Percentiles rank a stretch among this genome's conserved stretches.
phyloP scores from a whole-genome alignment of 1,140 invertebrate genomes.

The Drosophila teissieri region DNA sequence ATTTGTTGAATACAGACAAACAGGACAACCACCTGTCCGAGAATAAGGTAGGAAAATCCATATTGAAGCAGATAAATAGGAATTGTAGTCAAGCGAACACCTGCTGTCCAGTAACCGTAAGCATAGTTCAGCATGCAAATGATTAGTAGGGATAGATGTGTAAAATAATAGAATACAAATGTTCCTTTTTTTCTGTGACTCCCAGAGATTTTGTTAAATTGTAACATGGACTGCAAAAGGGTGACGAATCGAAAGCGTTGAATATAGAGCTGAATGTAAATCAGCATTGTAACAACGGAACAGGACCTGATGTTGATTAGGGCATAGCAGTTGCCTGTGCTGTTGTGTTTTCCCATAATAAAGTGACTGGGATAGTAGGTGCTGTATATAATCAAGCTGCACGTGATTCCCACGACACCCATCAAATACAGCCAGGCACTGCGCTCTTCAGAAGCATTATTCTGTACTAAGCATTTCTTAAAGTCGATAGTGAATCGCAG shows the following conservation, averaged over 20 bases:
- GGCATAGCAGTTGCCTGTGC: constrained; percentile 26
- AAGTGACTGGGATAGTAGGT: constrained; percentile 9
- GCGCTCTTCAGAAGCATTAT: not conserved
- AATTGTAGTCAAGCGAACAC: not conserved
- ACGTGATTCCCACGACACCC: not conserved
- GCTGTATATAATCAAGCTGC: constrained; percentile 5
- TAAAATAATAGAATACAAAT: not conserved
- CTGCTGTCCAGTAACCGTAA: constrained; percentile 21
- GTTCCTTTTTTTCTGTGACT: too few relatives aligned
- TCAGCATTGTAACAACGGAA: constrained; percentile 3
- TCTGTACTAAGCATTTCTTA: constrained; percentile 4
- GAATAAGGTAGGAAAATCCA: constrained; percentile 19
- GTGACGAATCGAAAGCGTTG: constrained; percentile 11
- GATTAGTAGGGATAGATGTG: constrained; percentile 3
- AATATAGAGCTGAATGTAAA: constrained; percentile 22
- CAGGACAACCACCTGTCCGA: constrained; percentile 29
- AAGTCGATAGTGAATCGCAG: constrained; percentile 19
- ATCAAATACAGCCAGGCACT: not conserved
- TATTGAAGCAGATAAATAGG: constrained; percentile 24
- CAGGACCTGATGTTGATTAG: constrained; percentile 17
- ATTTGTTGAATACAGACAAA: constrained; percentile 21
- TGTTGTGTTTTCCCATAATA: constrained; percentile 23
- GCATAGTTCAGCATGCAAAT: constrained; percentile 24
- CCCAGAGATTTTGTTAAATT: not conserved
- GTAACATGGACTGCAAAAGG: constrained; percentile 16